These are phyloP conservation scores for Acropora yongei DNA, from an alignment of 64 coral and sea anemone species.

Conservation along the genomic window DNA sequence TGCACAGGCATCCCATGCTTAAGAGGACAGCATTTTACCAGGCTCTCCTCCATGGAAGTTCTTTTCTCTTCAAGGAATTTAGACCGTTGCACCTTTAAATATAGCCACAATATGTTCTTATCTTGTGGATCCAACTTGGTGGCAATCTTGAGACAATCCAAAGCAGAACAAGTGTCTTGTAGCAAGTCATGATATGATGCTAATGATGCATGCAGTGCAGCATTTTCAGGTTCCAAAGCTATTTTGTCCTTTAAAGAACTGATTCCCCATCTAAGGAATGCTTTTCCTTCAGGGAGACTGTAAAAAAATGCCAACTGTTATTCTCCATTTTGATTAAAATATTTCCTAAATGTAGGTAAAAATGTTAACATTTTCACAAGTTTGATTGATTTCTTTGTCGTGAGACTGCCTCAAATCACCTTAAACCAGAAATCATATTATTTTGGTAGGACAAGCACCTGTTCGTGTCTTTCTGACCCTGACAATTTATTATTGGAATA, in stretches of 20 bases:
- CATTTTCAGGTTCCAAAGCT: constrained; percentile 34
- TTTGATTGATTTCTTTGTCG: too few relatives aligned
- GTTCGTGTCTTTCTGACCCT: too few relatives aligned
- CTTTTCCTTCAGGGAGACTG: constrained; percentile 11
- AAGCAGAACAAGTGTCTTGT: constrained; percentile 29
- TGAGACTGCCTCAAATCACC: too few relatives aligned
- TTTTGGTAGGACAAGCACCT: too few relatives aligned
- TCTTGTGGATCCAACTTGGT: constrained; percentile 35
- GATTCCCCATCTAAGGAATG: background rate
- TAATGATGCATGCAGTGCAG: constrained; percentile 26
- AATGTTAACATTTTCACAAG: too few relatives aligned
- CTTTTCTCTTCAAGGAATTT: constrained; percentile 56
- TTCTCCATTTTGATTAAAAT: too few relatives aligned
- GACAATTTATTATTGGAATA: too few relatives aligned
- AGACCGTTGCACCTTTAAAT: constrained; percentile 42
- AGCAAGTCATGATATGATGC: constrained; percentile 57
- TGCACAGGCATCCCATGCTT: constrained; percentile 39
- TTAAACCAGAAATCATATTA: too few relatives aligned
- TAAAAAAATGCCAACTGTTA: background rate
- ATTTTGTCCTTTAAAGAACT: background rate
- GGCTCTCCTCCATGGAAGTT: background rate
- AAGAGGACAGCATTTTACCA: background rate
- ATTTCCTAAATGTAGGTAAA: too few relatives aligned
- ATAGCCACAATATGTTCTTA: constrained; percentile 54
- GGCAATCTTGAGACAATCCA: constrained; percentile 41